Evolutionary conservation across 2,797 vertebrate genomes (phyloP).

Genomic region (Glyptemys insculpta): DNA sequence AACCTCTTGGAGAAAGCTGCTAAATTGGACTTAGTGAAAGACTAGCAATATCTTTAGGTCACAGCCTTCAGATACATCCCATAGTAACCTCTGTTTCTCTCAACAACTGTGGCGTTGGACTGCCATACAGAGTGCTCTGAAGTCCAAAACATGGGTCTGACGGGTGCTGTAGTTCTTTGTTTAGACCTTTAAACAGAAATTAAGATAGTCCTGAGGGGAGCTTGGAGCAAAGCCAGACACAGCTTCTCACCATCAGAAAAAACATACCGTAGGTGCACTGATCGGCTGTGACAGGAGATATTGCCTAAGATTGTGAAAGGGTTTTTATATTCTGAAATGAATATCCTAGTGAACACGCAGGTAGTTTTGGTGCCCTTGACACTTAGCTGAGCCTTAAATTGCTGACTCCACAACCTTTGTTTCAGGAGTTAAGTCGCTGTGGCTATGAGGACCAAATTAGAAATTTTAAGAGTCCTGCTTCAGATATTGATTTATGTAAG

Average conservation of each 20-base stretch:
- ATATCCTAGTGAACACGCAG: not conserved
- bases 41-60: not conserved
- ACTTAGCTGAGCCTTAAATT: not conserved
- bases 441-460: not conserved
- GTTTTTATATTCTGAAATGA: not conserved
- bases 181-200: not conserved
- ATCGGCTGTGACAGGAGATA: not conserved
- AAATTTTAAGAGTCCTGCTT: not conserved
- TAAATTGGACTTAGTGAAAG: not conserved
- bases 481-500: not conserved
- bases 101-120: not conserved
- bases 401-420: too few species aligned
- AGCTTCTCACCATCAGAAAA: not conserved
- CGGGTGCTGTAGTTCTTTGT: not conserved
- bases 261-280: not conserved
- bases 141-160: not conserved
- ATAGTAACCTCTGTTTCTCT: not conserved
- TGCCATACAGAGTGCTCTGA: not conserved
- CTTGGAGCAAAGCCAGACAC: not conserved
- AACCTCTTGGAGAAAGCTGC: not conserved
- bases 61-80: not conserved
- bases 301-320: not conserved
- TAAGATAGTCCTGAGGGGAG: not conserved
- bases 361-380: not conserved
- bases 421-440: not conserved